These are phyloP conservation scores for Alitta virens DNA, from an alignment of 2,888 invertebrate genomes.

Conservation along the genomic window DNA sequence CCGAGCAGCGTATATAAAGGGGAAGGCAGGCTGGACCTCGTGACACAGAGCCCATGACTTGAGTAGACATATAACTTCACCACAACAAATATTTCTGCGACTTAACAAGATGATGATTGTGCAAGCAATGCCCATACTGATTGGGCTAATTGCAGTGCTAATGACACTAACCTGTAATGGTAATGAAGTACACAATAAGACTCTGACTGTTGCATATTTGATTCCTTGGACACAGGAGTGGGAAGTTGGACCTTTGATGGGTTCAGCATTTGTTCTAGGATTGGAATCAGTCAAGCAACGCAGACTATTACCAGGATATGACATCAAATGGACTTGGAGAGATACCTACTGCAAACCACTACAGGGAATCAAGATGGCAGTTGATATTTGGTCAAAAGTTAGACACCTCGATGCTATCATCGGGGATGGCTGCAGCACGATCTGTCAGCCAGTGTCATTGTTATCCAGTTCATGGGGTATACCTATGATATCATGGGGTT, in stretches of 20 bases:
- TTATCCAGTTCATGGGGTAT: slow-evolving; percentile 4
- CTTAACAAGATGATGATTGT: no score
- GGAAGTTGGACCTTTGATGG: background rate
- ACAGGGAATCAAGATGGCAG: slow-evolving; percentile 1
- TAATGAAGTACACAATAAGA: no score
- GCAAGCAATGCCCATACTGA: no score
- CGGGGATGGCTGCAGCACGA: slow-evolving; percentile 8
- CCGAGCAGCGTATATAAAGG: no score
- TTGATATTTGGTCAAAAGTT: slow-evolving; percentile 4
- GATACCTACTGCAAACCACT: background rate
- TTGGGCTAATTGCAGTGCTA: no score
- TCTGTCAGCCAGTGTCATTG: slow-evolving; percentile 6
- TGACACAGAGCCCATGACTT: no score
- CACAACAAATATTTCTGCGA: no score
- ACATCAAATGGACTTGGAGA: slow-evolving; percentile 6
- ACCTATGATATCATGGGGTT: slow-evolving; percentile 13
- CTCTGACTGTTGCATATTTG: background rate
- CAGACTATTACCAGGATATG: background rate
- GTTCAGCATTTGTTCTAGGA: background rate
- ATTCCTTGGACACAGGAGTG: background rate
- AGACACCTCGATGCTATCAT: background rate
- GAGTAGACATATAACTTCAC: no score
- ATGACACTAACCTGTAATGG: no score
- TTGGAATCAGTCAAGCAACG: background rate
- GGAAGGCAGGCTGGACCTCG: no score